phyloP scores from a whole-genome alignment of 2,888 invertebrate genomes.

The Lissocephala sabroskyi region DNA sequence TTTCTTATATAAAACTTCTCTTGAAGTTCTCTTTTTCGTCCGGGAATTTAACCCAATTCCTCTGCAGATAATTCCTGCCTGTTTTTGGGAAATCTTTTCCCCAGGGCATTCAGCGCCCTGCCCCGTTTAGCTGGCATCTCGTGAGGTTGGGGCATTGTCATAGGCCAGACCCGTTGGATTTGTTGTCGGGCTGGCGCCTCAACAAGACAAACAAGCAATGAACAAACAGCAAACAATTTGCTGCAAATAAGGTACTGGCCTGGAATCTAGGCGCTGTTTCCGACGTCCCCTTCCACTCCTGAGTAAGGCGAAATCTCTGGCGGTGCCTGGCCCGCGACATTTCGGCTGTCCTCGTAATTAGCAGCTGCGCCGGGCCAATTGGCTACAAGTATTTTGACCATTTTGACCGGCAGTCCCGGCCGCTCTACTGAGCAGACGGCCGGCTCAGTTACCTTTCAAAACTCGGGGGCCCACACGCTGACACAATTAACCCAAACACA shows the following conservation, averaged over 20 bases:
- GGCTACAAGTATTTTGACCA: slow-evolving; percentile 49
- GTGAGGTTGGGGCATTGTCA: too few species aligned
- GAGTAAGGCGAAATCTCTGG: slow-evolving; percentile 64
- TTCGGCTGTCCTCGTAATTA: slow-evolving; percentile 46
- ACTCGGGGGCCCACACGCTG: slow-evolving; percentile 56
- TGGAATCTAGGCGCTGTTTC: slow-evolving; percentile 8
- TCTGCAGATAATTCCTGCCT: too few species aligned
- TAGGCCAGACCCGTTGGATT: slow-evolving; percentile 1
- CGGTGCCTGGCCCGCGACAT: slow-evolving; percentile 19
- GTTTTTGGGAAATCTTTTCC: too few species aligned
- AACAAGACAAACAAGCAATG: slow-evolving; percentile 8
- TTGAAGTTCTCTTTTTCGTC: too few species aligned
- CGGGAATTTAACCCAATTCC: too few species aligned
- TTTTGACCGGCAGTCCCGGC: slow-evolving; percentile 7
- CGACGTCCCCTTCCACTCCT: too few species aligned
- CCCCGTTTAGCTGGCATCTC: too few species aligned
- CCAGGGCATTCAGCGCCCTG: too few species aligned
- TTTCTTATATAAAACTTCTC: too few species aligned
- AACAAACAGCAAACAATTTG: slow-evolving; percentile 58
- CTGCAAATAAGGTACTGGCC: slow-evolving; percentile 69
- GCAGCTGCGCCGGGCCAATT: slow-evolving; percentile 37
- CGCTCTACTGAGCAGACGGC: too few species aligned
- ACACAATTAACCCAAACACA: slow-evolving; percentile 67
- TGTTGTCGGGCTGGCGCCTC: slow-evolving; percentile 22
- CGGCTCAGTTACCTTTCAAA: slow-evolving; percentile 37